Percentiles rank a stretch among this genome's conserved stretches.
Evolutionary conservation across 2,113 vertebrate genomes (phyloP).

Genomic region (Pedionomus torquatus): DNA sequence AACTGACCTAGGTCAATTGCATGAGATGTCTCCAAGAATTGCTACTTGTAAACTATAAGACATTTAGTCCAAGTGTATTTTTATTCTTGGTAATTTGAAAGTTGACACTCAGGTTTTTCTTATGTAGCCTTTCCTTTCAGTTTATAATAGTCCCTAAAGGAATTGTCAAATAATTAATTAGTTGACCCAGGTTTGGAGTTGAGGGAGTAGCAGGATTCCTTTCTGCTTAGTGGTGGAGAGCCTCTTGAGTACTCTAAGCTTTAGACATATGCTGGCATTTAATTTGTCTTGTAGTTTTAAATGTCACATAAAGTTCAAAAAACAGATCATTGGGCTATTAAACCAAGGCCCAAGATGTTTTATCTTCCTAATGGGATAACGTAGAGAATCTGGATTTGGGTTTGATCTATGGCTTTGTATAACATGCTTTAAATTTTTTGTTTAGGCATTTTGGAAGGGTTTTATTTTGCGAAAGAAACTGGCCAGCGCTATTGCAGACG

Average conservation of each 20-base stretch:
- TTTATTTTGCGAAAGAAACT: constrained; percentile 88
- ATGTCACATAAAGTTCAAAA: constrained; percentile 98
- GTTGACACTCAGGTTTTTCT: constrained; percentile 64
- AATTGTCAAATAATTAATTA: constrained; percentile 92
- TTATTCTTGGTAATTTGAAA: constrained; percentile 72
- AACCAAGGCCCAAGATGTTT: constrained; percentile 87
- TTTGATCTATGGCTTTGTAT: constrained; percentile 85
- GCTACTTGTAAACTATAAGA: constrained; percentile 44
- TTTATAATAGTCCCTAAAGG: constrained; percentile 87
- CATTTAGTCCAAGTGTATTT: constrained; percentile 63
- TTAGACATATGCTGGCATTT: constrained; percentile 87
- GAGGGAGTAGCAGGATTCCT: constrained; percentile 88
- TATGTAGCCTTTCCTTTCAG: constrained; percentile 65
- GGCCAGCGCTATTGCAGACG: constrained; percentile 81
- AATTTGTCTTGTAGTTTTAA: constrained; percentile 91
- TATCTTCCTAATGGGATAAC: constrained; percentile 96
- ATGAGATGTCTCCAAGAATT: background rate
- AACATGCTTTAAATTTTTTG: constrained; percentile 80
- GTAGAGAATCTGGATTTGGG: constrained; percentile 85
- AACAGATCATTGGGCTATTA: constrained; percentile 91
- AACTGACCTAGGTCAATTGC: constrained; percentile 31
- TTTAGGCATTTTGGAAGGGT: constrained; percentile 94
- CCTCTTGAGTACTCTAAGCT: constrained; percentile 87
- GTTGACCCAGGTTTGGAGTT: constrained; percentile 86
- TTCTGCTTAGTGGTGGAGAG: constrained; percentile 80